phyloP scores from a whole-genome alignment of 2,113 vertebrate genomes.

The Salvelinus sp. region DNA sequence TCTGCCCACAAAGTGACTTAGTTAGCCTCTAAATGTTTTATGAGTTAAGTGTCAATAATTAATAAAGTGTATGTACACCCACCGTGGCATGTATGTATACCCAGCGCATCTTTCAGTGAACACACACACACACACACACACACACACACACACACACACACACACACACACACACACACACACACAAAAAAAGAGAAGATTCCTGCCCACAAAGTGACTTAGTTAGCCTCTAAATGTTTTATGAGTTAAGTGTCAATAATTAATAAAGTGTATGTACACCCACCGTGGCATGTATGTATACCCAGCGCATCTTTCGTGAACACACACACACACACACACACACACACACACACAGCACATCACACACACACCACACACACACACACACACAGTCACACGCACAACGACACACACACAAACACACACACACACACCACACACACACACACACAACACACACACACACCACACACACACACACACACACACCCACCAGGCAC shows the following conservation, averaged over 20 bases:
- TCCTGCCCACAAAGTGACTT: no score
- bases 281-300: background rate
- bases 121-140: background rate
- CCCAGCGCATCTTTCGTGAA: background rate
- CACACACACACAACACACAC: background rate
- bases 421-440: no score
- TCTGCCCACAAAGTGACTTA: no score
- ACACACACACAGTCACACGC: no score
- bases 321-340: background rate
- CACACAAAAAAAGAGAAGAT: no score
- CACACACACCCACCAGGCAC: background rate
- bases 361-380: background rate
- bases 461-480: no score
- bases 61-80: background rate
- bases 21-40: no score
- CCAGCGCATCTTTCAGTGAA: background rate
- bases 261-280: background rate
- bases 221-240: no score
- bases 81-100: background rate
- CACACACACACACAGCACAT: conserved; percentile 16
- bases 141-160: conserved; percentile 16
- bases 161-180: background rate
- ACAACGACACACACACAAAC: background rate
- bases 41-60: background rate
- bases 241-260: background rate